Evolutionary conservation across 2,888 invertebrate species (phyloP), one percentile per base, ranked within the genome.

Genomic region (Aspidapion aeneum): DNA sequence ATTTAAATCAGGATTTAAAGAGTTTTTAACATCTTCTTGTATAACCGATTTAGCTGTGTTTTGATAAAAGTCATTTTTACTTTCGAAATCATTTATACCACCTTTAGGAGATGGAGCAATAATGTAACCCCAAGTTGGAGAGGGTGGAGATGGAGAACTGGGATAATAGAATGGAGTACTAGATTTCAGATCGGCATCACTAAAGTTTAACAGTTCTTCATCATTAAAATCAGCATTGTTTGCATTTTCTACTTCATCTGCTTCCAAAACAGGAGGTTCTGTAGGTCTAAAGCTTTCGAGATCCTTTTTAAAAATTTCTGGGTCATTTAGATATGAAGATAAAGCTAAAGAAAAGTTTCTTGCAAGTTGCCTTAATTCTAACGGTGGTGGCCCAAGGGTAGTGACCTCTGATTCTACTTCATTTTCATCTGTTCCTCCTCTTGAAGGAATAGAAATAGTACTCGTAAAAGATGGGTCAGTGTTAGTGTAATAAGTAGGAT

Each of bases 301-400:
- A 18, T 89, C 89, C 73, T 87, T 88, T 69, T 90, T 87, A 72
- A 93, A 93, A 60, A 87, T 87, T n/a, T 88, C 87, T 0, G 93
- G 93, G 77, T 93, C 90, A 77, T 93, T 89, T 2, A 94, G 81
- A 70, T 93, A 94, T 0, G 90, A 91, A 1, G 91, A 90, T 17
- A 94, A 78, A 0, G 93, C 93, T 73, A 91, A 88, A 0, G 93
- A 93, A 72, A 94, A 94, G 1, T 93, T 90, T 78, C 91, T 90
- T 0, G 93, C 93, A 2, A 93, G 78, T 77, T 93, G 90, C 59
- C 93, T 83, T 0, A 93, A 85, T 78, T 89, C 84, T n/a, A 90
- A 84, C 66, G 76, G 76, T 12, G 86, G 84, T 7, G 35, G 35
- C 35, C 12, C 35, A 7, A 35, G 35, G 3, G 35, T 35, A 35